These are phyloP conservation scores for Hyposoter dolosus DNA, from an alignment of 2,888 invertebrate genomes.

Conservation along the genomic window DNA sequence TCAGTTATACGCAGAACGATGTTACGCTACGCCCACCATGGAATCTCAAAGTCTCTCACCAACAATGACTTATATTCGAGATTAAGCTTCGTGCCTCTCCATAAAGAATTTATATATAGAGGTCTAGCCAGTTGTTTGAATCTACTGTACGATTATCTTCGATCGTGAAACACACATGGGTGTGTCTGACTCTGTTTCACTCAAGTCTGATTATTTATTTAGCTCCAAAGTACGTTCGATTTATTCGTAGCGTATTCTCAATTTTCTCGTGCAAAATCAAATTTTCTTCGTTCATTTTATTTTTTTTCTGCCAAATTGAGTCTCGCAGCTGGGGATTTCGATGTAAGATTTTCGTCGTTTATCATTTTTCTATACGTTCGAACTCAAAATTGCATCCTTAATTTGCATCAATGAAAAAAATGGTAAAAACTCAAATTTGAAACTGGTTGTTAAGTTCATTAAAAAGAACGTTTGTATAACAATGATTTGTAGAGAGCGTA, in stretches of 20 bases:
- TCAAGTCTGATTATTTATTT: constrained; percentile 26
- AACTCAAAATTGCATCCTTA: background rate
- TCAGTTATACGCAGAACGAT: constrained; percentile 45
- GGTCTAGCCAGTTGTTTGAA: background rate
- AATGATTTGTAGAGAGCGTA: background rate
- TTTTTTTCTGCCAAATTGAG: background rate
- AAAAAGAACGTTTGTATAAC: background rate
- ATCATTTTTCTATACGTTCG: background rate
- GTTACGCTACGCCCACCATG: constrained; percentile 26
- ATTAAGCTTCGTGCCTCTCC: background rate
- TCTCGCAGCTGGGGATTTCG: background rate
- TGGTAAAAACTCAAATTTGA: background rate
- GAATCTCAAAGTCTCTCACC: constrained; percentile 23
- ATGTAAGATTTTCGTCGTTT: background rate
- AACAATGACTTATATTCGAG: constrained; percentile 42
- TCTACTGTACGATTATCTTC: constrained; percentile 18
- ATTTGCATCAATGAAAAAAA: background rate
- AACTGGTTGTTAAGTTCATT: no score
- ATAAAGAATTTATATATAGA: constrained; percentile 13
- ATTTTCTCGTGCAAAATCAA: background rate
- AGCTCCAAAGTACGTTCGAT: background rate
- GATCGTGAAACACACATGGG: constrained; percentile 26
- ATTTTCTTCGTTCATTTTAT: background rate
- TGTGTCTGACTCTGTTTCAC: constrained; percentile 15
- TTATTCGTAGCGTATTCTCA: background rate